These are phyloP conservation scores for Lepidostoma basale DNA, from an alignment of 1,140 invertebrate species.

Conservation along the genomic window DNA sequence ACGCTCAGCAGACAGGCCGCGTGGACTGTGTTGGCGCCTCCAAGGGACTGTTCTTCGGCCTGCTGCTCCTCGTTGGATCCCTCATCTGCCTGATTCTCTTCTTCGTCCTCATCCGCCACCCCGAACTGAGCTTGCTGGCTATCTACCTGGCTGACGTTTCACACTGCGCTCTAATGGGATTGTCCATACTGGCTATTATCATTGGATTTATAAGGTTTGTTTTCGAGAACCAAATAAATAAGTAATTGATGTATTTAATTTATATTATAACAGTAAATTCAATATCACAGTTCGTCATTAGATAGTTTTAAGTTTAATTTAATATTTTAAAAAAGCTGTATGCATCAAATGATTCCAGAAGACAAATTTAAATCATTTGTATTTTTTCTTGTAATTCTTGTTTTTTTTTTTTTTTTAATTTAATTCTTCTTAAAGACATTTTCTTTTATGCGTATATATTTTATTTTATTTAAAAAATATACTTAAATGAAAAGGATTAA, in stretches of 20 bases:
- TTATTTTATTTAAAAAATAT: no score
- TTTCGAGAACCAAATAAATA: neutral
- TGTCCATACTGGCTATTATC: constrained; percentile 87
- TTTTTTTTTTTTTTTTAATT: neutral
- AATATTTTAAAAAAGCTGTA: neutral
- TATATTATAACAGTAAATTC: no score
- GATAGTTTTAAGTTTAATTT: constrained; percentile 19
- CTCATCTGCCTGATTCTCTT: constrained; percentile 92
- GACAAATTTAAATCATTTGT: no score
- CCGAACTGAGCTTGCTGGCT: constrained; percentile 78
- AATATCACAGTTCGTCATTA: no score
- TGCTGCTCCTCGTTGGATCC: constrained; percentile 87
- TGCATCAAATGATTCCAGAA: no score
- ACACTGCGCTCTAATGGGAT: constrained; percentile 84
- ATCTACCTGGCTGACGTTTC: constrained; percentile 90
- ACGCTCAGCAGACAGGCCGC: constrained; percentile 76
- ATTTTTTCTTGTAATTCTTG: no score
- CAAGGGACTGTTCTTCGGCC: constrained; percentile 92
- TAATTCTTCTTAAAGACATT: no score
- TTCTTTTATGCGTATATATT: no score
- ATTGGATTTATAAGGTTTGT: constrained; percentile 83
- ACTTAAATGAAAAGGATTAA: no score
- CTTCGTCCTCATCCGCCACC: constrained; percentile 89
- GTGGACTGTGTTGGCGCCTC: constrained; percentile 92
- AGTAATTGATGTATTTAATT: no score